A percentile compares a stretch with the other conserved stretches of the same genome.
Evolutionary conservation across 2,797 vertebrate genomes (phyloP).

Genomic region (Poeciliopsis presidionis): DNA sequence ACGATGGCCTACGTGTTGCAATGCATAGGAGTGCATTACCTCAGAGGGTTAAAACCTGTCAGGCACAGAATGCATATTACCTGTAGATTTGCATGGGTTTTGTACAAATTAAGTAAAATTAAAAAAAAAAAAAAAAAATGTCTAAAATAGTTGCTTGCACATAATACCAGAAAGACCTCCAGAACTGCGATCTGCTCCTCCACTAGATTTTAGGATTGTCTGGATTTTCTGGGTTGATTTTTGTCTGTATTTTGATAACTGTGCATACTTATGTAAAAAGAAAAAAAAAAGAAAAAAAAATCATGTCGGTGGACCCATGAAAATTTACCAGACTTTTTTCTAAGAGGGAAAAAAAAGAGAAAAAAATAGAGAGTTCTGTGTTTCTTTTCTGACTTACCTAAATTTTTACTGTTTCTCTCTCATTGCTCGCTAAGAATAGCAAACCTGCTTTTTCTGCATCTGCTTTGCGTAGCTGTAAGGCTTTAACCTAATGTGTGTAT

Average conservation of each 20-base stretch:
- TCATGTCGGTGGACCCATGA: slow-evolving; percentile 99
- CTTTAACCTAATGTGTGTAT: slow-evolving; percentile 99
- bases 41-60: slow-evolving; percentile 93
- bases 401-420: slow-evolving; percentile 99
- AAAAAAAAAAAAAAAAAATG: slow-evolving; percentile 78
- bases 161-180: slow-evolving; percentile 99
- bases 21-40: slow-evolving; percentile 98
- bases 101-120: slow-evolving; percentile 93
- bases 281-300: slow-evolving; percentile 72
- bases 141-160: slow-evolving; percentile 99
- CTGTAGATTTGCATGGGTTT: slow-evolving; percentile 99
- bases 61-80: slow-evolving; percentile 99
- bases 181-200: slow-evolving; percentile 99
- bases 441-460: slow-evolving; percentile 99
- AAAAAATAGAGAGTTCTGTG: slow-evolving; percentile 89
- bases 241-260: slow-evolving; percentile 99
- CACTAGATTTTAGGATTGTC: slow-evolving; percentile 99
- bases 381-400: slow-evolving; percentile 99
- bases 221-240: slow-evolving; percentile 99
- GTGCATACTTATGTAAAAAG: slow-evolving; percentile 99
- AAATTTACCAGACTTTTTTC: slow-evolving; percentile 99
- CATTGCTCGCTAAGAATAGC: slow-evolving; percentile 99
- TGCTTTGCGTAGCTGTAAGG: slow-evolving; percentile 99
- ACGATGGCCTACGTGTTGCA: slow-evolving; percentile 93
- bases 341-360: slow-evolving; percentile 82